A percentile compares a stretch with the other conserved stretches of the same genome.
Evolutionary conservation across 2,113 vertebrate species (phyloP).

Genomic region (Chroicocephalus ridibundus): DNA sequence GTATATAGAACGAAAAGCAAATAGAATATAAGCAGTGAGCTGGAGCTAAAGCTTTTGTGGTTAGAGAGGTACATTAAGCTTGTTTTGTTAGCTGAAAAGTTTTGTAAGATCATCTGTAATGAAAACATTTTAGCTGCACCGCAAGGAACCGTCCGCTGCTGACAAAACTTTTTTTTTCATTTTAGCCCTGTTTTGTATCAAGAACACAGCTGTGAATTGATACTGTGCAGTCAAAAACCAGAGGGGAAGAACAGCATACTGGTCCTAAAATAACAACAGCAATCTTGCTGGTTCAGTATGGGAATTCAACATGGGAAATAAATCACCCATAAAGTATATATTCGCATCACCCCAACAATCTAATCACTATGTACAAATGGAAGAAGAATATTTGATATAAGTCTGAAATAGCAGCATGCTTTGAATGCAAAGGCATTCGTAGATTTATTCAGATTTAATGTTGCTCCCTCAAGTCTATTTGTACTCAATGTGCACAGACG

Average conservation of each 20-base stretch:
- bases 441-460: background rate
- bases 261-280: background rate
- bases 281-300: background rate
- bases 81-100: background rate
- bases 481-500: background rate
- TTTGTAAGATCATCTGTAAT: background rate
- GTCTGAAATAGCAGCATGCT: background rate
- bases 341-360: background rate
- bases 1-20: slow-evolving; percentile 52
- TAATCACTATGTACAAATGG: background rate
- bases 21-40: background rate
- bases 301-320: background rate
- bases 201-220: background rate
- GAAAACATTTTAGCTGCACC: background rate
- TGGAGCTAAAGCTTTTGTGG: background rate
- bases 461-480: background rate
- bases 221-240: background rate
- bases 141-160: background rate
- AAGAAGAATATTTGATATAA: background rate
- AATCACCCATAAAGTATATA: background rate
- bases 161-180: background rate
- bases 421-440: background rate
- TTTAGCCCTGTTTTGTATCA: background rate
- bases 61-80: background rate
- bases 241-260: background rate